Conservation (phyloP, 2,113 vertebrate species). For the Sturnus vulgaris region DNA sequence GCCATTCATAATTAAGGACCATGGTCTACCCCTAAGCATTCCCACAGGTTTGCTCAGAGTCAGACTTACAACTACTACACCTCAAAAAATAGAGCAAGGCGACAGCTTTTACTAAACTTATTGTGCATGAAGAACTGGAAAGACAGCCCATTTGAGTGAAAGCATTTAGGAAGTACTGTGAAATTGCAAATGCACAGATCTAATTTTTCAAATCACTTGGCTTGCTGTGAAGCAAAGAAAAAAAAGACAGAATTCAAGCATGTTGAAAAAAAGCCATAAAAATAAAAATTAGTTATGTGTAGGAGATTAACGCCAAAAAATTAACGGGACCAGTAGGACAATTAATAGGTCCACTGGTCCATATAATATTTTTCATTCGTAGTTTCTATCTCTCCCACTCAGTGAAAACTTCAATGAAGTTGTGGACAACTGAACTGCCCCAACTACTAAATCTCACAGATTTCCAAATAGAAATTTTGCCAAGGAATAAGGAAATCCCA, state of each 20-base stretch:
- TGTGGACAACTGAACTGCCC: neutral
- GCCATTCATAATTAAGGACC: neutral
- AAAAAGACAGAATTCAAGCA: conserved; percentile 46
- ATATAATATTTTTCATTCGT: conserved; percentile 81
- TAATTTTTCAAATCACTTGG: conserved; percentile 75
- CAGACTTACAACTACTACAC: neutral
- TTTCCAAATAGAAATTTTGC: neutral
- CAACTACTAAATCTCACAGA: conserved; percentile 7
- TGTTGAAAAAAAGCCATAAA: conserved; percentile 47
- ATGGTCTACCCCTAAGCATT: neutral
- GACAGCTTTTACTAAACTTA: conserved; percentile 30
- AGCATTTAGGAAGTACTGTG: conserved; percentile 60
- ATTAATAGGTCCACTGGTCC: conserved; percentile 93
- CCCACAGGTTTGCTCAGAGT: neutral
- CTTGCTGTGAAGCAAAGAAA: conserved; percentile 62
- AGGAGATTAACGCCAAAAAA: conserved; percentile 81
- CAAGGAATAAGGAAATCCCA: neutral
- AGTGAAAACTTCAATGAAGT: conserved; percentile 10
- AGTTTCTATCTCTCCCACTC: conserved; percentile 40
- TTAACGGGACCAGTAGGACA: conserved; percentile 84
- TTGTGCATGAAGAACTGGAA: conserved; percentile 28
- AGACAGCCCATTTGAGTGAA: conserved; percentile 45
- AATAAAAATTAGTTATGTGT: conserved; percentile 77
- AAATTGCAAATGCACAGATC: conserved; percentile 64
- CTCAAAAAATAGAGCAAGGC: neutral